phyloP scores from a whole-genome alignment of 2,797 vertebrate species.

The Mus spretus region DNA sequence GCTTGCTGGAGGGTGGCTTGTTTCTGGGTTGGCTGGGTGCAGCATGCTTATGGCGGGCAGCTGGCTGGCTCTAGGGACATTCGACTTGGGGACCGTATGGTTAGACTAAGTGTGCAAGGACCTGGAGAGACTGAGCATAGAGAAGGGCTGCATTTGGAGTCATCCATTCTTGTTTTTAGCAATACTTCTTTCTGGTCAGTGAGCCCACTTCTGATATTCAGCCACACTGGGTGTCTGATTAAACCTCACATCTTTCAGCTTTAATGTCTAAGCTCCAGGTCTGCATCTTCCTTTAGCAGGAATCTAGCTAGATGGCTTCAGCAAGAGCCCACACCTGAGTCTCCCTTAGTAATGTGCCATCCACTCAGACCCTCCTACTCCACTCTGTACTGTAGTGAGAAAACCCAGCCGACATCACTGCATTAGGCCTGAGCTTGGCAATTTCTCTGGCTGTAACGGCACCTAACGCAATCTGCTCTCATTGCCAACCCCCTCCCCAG shows the following conservation, averaged over 20 bases:
- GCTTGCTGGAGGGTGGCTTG: neutral
- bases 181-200: neutral
- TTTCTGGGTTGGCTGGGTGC: neutral
- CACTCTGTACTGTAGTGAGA: neutral
- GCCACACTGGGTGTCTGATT: neutral
- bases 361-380: neutral
- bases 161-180: neutral
- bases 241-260: neutral
- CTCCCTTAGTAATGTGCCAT: neutral
- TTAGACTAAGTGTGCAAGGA: neutral
- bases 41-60: neutral
- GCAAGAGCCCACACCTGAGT: neutral
- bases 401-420: neutral
- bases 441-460: too few species aligned
- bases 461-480: neutral
- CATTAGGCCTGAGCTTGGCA: neutral
- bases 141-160: neutral
- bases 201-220: too few species aligned
- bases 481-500: too few species aligned
- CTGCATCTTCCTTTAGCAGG: neutral
- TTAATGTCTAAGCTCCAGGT: neutral
- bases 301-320: neutral
- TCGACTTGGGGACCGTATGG: neutral
- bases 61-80: neutral
- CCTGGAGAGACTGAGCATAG: neutral